Conservation (phyloP, 2,797 vertebrate species). For the Pseudocheirus occidentalis region DNA sequence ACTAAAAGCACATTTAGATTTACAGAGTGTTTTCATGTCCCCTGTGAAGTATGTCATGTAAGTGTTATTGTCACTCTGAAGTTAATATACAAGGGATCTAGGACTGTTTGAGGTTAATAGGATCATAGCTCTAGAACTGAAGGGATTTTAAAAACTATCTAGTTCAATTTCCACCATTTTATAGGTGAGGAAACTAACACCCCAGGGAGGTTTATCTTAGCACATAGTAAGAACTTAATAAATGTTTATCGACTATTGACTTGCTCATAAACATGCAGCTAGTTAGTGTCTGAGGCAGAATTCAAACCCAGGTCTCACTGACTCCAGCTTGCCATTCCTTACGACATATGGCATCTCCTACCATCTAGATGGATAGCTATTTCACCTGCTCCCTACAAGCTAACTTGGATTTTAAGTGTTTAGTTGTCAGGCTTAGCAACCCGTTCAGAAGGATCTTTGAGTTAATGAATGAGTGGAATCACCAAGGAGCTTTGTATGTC, state of each 20-base stretch:
- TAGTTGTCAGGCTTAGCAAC: not conserved
- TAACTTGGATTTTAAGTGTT: not conserved
- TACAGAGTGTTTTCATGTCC: not conserved
- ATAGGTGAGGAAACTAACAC: not conserved
- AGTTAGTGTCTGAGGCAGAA: not conserved
- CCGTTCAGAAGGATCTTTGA: not conserved
- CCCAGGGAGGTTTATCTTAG: not conserved
- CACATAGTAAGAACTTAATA: not conserved
- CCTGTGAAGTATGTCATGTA: not conserved
- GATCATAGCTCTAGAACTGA: not conserved
- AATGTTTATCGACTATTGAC: not conserved
- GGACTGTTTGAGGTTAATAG: not conserved
- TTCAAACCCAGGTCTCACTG: not conserved
- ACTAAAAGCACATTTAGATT: not conserved
- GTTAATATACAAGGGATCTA: not conserved
- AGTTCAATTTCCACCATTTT: not conserved
- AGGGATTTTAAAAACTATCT: not conserved
- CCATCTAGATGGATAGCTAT: not conserved
- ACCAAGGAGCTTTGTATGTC: not conserved
- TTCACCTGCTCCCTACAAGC: not conserved
- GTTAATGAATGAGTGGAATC: not conserved
- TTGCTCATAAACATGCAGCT: not conserved
- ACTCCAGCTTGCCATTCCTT: not conserved
- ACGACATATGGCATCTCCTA: not conserved
- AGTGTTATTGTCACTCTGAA: not conserved